Base-by-base conservation (phyloP, 2,113 vertebrate genomes). In the Psittacus erithacus region DNA sequence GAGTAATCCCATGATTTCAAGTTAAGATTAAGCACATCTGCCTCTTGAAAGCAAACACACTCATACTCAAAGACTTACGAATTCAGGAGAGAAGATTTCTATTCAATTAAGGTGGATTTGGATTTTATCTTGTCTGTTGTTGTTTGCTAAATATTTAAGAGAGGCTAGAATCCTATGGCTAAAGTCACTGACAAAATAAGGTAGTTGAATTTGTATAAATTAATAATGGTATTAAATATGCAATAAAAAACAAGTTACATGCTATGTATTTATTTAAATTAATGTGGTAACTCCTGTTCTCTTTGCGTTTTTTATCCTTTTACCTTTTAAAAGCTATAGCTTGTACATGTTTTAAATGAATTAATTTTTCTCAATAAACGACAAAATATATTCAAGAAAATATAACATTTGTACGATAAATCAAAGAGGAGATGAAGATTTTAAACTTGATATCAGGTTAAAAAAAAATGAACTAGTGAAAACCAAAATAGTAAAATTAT, bases 1-100 rank as follows among this genome's bases (percentile, higher is more conserved):
- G 19, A 69, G 41, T 65, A 96, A 96, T 87, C 68, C 76, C 77
- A 85, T 71, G 88, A 85, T 86, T 96, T 94, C 33, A 93, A 86
- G 55, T 71, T 62, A 75, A 67, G 69, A 86, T 70, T 91, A 90
- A 88, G 55, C 67, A 69, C 47, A 80, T 27, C 52, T 90, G 80
- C 39, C 1, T 1, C 74, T 86, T 2, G 3, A 70, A 95, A 88
- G 62, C 23, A 59, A 83, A 80, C 17, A 46, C 3, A 39, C 16
- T 59, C 22, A 59, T 59, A 39, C 69, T 69, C 74, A 92, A 50
- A 67, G 50, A 60, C 27, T 22, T 14, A 33, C 68, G 49, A 76
- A 84, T 70, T 8, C 27, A 86, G 60, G 31, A 81, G 6, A 77
- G 11, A 83, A 35, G 43, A 63, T 86, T 93, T 90, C 86, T 67